Base-by-base conservation (phyloP, 2,888 invertebrate species). In the Catocala fraxini region DNA sequence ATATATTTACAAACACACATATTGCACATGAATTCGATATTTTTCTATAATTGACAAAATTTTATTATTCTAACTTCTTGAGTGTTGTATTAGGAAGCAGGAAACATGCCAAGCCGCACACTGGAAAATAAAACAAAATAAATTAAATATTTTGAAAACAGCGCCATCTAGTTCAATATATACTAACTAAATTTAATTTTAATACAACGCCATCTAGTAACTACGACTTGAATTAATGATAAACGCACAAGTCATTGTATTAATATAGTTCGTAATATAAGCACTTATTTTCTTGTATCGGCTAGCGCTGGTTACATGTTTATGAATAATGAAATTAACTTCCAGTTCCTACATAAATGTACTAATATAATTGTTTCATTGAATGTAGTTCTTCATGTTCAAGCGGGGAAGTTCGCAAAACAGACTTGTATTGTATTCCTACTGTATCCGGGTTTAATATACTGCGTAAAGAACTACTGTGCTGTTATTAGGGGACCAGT, bases 1-100 rank as follows among this genome's bases (percentile, higher is more conserved):
- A 25, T 9, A 47, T 25, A 25, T 47, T 34, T 48, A 46, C 46
- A 46, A 46, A 46, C 15, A 6, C 6, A 15, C 10, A 15, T 6
- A 10, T 15, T 12, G 1, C 42, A 51, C 6, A 15, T 5, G 11
- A 13, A 43, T 51, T 33, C 4, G 11, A 34, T 13, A 10, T 4
- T 12, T 35, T 35, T 55, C 4, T 15, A 46, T 39, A 13, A n/a
- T 15, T 42, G 15, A 6, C 41, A 9, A 39, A 33, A 15, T 15
- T 7, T 0, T 45, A 52, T 84, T 85, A 93, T 75, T 91, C 89
- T 60, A 94, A 79, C 82, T 91, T 94, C 78, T 93, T 93, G 71
- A 94, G 73, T 6, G 89, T 93, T 33, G 94, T 94, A 62, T 92
- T 91, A 41, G 93, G 93, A n/a, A 93, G 68, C 35, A 93, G 71